Conservation (phyloP, 2,797 vertebrate genomes). For the Cygnus olor region DNA sequence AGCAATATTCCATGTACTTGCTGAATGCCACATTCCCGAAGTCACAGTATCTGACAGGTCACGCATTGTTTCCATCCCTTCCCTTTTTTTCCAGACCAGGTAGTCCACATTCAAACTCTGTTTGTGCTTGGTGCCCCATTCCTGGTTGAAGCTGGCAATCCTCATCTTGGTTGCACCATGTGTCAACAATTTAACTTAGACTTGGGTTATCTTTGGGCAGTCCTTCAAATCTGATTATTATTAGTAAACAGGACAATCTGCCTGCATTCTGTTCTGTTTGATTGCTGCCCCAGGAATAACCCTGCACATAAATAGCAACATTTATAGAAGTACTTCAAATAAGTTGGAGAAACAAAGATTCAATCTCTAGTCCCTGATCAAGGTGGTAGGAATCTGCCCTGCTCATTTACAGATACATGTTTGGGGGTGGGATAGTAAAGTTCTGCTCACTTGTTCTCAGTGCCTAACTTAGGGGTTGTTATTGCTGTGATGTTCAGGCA, state of each 20-base stretch:
- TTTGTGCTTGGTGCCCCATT: not conserved
- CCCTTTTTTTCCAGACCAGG: conserved; percentile 35
- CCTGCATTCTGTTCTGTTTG: not conserved
- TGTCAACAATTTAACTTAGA: conserved; percentile 14
- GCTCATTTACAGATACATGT: accelerated
- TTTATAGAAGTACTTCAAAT: not conserved
- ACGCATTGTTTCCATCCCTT: conserved; percentile 7
- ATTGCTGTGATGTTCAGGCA: not conserved
- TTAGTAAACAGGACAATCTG: conserved; percentile 18
- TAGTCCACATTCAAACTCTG: not conserved
- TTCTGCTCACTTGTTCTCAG: not conserved
- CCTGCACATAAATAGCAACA: not conserved
- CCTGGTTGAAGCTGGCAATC: not conserved
- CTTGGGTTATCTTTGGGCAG: conserved; percentile 11
- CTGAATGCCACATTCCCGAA: not conserved
- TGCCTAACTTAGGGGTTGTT: not conserved
- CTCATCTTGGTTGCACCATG: not conserved
- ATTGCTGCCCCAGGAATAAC: not conserved
- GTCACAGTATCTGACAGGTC: not conserved
- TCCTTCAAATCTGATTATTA: conserved; percentile 21
- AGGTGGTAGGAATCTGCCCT: not conserved
- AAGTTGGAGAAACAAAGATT: not conserved
- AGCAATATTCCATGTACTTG: not conserved
- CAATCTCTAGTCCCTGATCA: not conserved
- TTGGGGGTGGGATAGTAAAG: not conserved